Base-by-base conservation (phyloP, 2,888 invertebrate genomes). In the Rhamphomyia laevipes region DNA sequence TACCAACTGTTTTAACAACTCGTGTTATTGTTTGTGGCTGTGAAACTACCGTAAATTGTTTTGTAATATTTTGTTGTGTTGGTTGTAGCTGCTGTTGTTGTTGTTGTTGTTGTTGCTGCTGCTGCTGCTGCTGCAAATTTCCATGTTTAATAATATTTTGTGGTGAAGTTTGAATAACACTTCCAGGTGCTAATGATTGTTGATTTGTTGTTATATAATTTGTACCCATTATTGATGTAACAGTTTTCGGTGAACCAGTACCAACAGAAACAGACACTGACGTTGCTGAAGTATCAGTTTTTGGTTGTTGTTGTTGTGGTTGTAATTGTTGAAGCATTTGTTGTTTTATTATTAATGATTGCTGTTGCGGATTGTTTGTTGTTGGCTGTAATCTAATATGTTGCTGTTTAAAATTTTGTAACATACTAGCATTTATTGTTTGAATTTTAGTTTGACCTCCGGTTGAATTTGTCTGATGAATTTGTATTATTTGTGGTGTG, bases 371-470 rank as follows among this genome's bases (percentile, higher is more conserved):
- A 37, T 35, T 49, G 7, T 42, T 45, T n/a, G 23, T 16, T 30
- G 43, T 30, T 10, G 53, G 46, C 49, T 62, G 62, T 13, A 40
- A 40, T 18, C 40, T 17, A 4, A 27, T 27, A 27, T 57, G 12
- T n/a, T 59, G 66, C 31, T 70, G 68, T 53, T 67, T 70, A 4
- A 70, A 59, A 49, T 62, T 65, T 51, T 69, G 68, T 43, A 70
- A 53, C 6, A 71, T 17, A 33, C 60, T 60, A 30, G 67, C 61
- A 51, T 58, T 65, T 4, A 65, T 56, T 1, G 63, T 62, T 55
- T 65, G 63, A 16, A 63, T 58, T 52, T 63, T 65, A 3, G 58
- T 53, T 9, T 56, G 47, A 6, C 57, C 53, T 2, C 55, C 53
- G 37, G 56, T 48, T 35, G 55, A 54, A 38, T 52, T 44, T 43